phyloP scores from a whole-genome alignment of 2,797 vertebrate species.

The Neomorphus geoffroyi region DNA sequence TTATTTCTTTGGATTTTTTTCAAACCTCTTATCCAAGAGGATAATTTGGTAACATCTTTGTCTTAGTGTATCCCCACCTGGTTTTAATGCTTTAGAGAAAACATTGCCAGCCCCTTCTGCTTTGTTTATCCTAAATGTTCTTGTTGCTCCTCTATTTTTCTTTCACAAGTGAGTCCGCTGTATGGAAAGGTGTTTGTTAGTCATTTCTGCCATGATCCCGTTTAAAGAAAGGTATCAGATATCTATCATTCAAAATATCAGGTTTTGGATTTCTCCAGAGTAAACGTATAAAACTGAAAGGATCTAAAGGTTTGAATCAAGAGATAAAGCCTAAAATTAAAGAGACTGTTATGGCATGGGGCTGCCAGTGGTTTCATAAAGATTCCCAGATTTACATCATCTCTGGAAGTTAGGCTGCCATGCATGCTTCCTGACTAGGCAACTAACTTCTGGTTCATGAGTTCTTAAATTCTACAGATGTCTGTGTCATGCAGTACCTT shows the following conservation, averaged over 20 bases:
- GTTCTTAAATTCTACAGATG: background rate
- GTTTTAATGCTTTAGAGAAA: background rate
- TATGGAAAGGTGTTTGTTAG: background rate
- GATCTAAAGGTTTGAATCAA: background rate
- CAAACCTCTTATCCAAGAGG: background rate
- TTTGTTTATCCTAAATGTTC: background rate
- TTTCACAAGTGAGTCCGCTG: background rate
- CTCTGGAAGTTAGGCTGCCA: background rate
- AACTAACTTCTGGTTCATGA: background rate
- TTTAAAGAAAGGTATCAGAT: background rate
- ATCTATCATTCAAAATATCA: background rate
- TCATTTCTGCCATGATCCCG: background rate
- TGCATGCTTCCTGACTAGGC: background rate
- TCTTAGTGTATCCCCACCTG: background rate
- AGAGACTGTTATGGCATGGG: background rate
- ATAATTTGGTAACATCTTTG: slow-evolving; percentile 6
- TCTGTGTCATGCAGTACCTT: background rate
- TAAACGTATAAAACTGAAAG: background rate
- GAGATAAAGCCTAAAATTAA: background rate
- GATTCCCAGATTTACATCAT: background rate
- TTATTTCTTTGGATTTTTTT: background rate
- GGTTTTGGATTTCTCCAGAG: background rate
- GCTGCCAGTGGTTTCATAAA: background rate
- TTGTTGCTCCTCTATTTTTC: background rate
- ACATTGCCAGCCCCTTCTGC: background rate